These are phyloP conservation scores for Scotopteryx bipunctaria DNA, from an alignment of 2,888 invertebrate genomes.

Conservation along the genomic window DNA sequence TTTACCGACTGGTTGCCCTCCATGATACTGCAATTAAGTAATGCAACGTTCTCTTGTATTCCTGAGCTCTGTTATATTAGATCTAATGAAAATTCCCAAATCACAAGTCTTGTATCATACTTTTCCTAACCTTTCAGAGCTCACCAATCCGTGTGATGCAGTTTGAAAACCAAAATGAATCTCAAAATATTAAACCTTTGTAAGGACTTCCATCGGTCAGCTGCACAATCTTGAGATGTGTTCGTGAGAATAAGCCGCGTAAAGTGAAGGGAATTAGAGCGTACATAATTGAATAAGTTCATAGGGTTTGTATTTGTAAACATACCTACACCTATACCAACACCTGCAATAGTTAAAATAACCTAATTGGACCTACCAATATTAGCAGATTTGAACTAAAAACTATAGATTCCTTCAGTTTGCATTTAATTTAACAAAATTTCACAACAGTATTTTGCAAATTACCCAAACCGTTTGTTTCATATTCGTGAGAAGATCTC, in stretches of 20 bases:
- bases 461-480: conserved; percentile 12
- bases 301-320: too few species aligned
- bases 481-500: conserved; percentile 45
- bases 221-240: conserved; percentile 10
- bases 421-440: neutral
- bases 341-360: conserved; percentile 7
- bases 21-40: conserved; percentile 13
- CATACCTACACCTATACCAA: too few species aligned
- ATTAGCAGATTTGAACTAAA: neutral
- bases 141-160: too few species aligned
- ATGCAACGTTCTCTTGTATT: conserved; percentile 17
- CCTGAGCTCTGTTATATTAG: neutral
- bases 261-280: conserved; percentile 29
- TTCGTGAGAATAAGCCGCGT: conserved; percentile 26
- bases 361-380: neutral
- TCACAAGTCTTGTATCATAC: too few species aligned
- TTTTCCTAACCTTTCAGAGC: too few species aligned
- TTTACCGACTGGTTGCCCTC: conserved; percentile 12
- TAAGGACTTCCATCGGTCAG: conserved; percentile 6
- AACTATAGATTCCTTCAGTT: neutral
- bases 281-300: conserved; percentile 23
- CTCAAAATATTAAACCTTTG: conserved; percentile 2
- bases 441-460: conserved; percentile 10
- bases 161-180: too few species aligned
- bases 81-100: neutral